Base-by-base conservation (phyloP, 2,797 vertebrate species). In the Pseudomugil tenellus region DNA sequence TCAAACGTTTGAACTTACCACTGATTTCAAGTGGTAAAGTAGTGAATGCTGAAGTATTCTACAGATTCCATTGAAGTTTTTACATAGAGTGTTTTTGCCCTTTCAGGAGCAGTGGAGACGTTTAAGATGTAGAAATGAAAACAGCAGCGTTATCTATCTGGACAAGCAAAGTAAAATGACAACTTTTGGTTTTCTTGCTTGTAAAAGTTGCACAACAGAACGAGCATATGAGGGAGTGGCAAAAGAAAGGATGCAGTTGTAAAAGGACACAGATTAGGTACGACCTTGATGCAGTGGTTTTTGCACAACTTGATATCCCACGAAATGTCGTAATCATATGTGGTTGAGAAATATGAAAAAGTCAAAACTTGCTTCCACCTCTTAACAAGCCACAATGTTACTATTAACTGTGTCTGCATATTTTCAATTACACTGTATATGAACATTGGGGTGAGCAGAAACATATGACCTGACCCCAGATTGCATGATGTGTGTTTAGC, bases 281-380 rank as follows among this genome's bases (percentile, higher is more conserved):
- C 14, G 41, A 70, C 81, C 70, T 70, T 84, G 79, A 78, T 53
- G 23, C 52, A 19, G 43, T 37, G 14, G 3, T 6, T 23, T 43
- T 34, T 48, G 32, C 25, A 52, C 41, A 28, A 43, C 41, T 28
- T 53, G 58, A 70, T 69, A 41, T 12, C 7, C 14, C 17, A 31
- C 41, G 31, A 69, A 39, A 53, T 80, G 69, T 63, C 28, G 57
- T 48, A 73, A 85, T 31, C 3, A 0, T 0, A 60, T 61, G 26
- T 35, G n/a, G 66, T 23, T 55, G 17, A 55, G 29, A 58, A 52
- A 25, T 62, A 48, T 56, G 17, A 51, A 46, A 59, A 62, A 62
- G 17, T 10, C 46, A 34, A 52, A 57, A 43, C n/a, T 2, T 54
- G 8, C 31, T 17, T 23, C 21, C n/a, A 32, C 46, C 1, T 63